phyloP scores from a whole-genome alignment of 92 coral and sea anemone species.

The Virgularia gustaviana region DNA sequence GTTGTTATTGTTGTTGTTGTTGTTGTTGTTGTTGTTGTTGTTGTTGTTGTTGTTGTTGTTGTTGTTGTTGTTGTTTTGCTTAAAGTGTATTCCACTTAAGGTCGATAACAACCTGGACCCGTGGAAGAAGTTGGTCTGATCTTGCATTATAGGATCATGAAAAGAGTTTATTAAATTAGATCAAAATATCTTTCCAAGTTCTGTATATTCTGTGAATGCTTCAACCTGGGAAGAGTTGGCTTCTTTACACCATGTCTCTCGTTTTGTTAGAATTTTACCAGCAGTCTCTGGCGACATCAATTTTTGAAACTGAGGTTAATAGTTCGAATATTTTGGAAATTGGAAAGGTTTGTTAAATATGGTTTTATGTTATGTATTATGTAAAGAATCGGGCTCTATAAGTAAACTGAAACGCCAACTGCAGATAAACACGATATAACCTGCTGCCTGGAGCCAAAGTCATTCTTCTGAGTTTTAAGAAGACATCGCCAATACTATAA shows the following conservation, averaged over 20 bases:
- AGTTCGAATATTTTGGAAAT: slow-evolving; percentile 57
- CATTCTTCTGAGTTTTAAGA: no score
- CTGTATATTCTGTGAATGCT: slow-evolving; percentile 3
- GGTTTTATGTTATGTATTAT: not conserved
- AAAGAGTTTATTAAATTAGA: not conserved
- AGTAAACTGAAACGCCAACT: no score
- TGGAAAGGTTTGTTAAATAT: slow-evolving; percentile 55
- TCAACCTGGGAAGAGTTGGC: slow-evolving; percentile 26
- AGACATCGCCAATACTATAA: no score
- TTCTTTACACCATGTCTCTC: not conserved
- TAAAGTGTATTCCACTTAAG: not conserved
- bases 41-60: no score
- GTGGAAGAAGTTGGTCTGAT: no score
- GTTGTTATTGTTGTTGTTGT: no score
- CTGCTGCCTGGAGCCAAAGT: no score
- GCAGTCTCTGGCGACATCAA: slow-evolving; percentile 33
- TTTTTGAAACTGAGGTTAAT: slow-evolving; percentile 31
- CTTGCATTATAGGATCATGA: slow-evolving; percentile 18
- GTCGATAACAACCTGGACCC: no score
- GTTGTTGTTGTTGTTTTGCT: not conserved
- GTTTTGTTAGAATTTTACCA: slow-evolving; percentile 53
- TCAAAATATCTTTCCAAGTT: not conserved
- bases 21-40: no score
- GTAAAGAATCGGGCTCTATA: no score
- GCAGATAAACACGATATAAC: no score